Conservation (phyloP, 1,140 invertebrate species). For the Nasonia vitripennis region DNA sequence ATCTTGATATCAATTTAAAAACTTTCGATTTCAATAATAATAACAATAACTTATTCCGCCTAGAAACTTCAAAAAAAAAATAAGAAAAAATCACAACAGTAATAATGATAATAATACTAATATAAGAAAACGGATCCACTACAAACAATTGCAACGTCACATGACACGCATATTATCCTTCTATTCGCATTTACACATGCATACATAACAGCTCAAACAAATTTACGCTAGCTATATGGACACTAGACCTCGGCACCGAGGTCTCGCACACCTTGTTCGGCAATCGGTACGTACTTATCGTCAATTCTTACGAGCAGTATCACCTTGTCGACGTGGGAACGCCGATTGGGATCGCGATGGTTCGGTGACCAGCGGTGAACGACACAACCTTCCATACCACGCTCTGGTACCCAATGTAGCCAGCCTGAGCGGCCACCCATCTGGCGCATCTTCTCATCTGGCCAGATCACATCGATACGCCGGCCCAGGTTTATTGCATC, state of each 20-base stretch:
- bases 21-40: neutral
- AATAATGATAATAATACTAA: slow-evolving; percentile 14
- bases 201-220: neutral
- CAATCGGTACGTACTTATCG: slow-evolving; percentile 94
- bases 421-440: slow-evolving; percentile 90
- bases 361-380: slow-evolving; percentile 94
- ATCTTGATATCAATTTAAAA: neutral
- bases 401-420: slow-evolving; percentile 91
- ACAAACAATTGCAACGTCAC: neutral
- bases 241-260: slow-evolving; percentile 82
- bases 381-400: slow-evolving; percentile 92
- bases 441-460: slow-evolving; percentile 89
- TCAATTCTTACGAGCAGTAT: slow-evolving; percentile 94
- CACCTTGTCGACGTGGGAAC: slow-evolving; percentile 93
- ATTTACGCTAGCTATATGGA: neutral
- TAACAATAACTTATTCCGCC: neutral
- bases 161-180: neutral
- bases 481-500: slow-evolving; percentile 93
- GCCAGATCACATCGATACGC: slow-evolving; percentile 94
- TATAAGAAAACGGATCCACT: neutral
- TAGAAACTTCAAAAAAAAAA: neutral
- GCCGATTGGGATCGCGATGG: slow-evolving; percentile 87
- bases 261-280: slow-evolving; percentile 90
- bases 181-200: neutral
- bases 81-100: too few species aligned